A percentile compares a stretch with the other conserved stretches of the same genome.
Conservation (phyloP, 2,888 invertebrate species). For the Ariolimax columbianus region DNA sequence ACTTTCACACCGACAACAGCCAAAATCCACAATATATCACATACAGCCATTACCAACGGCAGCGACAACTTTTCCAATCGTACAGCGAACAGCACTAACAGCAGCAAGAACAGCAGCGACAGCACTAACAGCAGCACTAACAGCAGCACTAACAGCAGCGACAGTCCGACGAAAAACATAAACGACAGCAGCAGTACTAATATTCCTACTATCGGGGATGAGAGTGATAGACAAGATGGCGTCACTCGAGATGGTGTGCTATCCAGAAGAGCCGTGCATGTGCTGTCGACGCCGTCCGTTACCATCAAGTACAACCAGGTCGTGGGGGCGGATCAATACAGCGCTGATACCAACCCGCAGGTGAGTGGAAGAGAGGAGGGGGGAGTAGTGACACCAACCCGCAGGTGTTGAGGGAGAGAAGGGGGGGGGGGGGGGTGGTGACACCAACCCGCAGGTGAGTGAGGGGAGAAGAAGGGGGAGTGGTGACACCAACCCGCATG, state of each 20-base stretch:
- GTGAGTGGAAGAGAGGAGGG: conserved; percentile 37
- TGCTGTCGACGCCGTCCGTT: conserved; percentile 39
- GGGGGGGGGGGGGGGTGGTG: conserved; percentile 6
- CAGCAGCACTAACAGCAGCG: no score
- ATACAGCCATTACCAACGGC: neutral
- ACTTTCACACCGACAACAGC: neutral
- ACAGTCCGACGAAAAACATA: no score
- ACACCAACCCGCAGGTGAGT: conserved; percentile 51
- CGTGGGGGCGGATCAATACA: conserved; percentile 45
- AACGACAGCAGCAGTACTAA: no score
- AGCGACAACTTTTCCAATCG: neutral
- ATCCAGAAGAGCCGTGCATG: conserved; percentile 36
- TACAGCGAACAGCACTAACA: neutral
- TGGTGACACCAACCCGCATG: neutral
- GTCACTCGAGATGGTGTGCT: neutral
- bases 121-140: no score
- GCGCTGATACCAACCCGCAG: conserved; percentile 50
- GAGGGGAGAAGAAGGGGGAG: neutral
- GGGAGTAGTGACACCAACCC: neutral
- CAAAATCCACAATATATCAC: neutral
- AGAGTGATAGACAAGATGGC: neutral
- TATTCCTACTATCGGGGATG: no score
- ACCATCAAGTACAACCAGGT: conserved; percentile 52
- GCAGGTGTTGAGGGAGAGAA: neutral
- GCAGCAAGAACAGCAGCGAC: neutral